phyloP scores from a whole-genome alignment of 2,888 invertebrate species.

The Dermolepida albohirtum region DNA sequence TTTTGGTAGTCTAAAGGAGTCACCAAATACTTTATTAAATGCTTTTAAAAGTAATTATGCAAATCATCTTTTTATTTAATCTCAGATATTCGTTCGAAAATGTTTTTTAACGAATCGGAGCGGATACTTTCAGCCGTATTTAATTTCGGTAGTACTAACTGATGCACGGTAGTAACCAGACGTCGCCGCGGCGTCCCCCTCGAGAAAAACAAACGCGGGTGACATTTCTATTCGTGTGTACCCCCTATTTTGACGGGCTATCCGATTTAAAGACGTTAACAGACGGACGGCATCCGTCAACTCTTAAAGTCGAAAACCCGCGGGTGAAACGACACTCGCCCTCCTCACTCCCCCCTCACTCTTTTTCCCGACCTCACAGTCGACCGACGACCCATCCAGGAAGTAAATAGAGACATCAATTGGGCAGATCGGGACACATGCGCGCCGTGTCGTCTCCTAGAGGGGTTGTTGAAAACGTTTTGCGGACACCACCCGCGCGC shows the following conservation, averaged over 20 bases:
- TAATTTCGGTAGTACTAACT: too few relatives aligned
- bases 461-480: slow-evolving; percentile 12
- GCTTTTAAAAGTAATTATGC: too few relatives aligned
- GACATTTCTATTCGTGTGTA: slow-evolving; percentile 6
- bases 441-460: slow-evolving; percentile 10
- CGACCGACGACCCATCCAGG: slow-evolving; percentile 27
- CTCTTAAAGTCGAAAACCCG: slow-evolving; percentile 11
- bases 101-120: too few relatives aligned
- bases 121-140: too few relatives aligned
- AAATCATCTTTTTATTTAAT: too few relatives aligned
- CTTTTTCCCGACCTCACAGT: slow-evolving; percentile 2
- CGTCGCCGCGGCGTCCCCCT: too few relatives aligned
- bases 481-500: slow-evolving; percentile 2
- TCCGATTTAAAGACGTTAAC: slow-evolving; percentile 5
- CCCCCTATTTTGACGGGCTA: neutral
- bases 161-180: too few relatives aligned
- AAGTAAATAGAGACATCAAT: slow-evolving; percentile 46
- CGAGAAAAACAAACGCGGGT: neutral
- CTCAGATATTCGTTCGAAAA: too few relatives aligned
- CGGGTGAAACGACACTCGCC: slow-evolving; percentile 17
- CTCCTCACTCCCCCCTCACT: slow-evolving; percentile 1
- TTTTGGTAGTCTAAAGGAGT: too few relatives aligned
- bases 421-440: slow-evolving; percentile 46
- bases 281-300: slow-evolving; percentile 1
- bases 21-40: too few relatives aligned